phyloP scores from a whole-genome alignment of 2,797 vertebrate genomes.

The Hipposideros larvatus region DNA sequence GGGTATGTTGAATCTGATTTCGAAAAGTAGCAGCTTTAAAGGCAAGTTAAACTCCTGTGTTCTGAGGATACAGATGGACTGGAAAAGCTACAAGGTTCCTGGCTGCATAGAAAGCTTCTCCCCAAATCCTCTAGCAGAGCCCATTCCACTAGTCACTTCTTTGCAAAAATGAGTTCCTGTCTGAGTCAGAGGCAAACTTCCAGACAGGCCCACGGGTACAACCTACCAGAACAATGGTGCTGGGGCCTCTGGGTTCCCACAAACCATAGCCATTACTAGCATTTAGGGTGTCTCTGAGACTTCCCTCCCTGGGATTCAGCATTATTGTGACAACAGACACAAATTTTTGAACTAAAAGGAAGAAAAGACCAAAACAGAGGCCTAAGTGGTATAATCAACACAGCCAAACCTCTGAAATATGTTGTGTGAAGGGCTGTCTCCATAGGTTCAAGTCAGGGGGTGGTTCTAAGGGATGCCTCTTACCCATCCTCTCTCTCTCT shows the following conservation, averaged over 20 bases:
- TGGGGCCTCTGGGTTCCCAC: slow-evolving; percentile 19
- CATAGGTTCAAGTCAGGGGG: not conserved
- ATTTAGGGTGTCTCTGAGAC: not conserved
- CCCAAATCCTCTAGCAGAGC: slow-evolving; percentile 32
- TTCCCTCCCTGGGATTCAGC: slow-evolving; percentile 8
- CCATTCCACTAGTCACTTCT: slow-evolving; percentile 23
- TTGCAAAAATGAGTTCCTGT: slow-evolving; percentile 21
- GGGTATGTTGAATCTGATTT: slow-evolving; percentile 42
- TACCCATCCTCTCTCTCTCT: not conserved
- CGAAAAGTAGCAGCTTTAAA: slow-evolving; percentile 61
- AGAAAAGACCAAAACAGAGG: slow-evolving; percentile 46
- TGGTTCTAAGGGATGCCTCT: slow-evolving; percentile 29
- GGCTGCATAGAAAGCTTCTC: not conserved
- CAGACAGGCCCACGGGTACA: slow-evolving; percentile 34
- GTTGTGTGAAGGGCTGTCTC: not conserved
- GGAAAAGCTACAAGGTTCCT: slow-evolving; percentile 4
- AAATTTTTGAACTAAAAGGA: slow-evolving; percentile 54
- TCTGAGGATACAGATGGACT: not conserved
- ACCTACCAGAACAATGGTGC: slow-evolving; percentile 28
- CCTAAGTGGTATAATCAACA: slow-evolving; percentile 3
- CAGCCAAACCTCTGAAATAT: not conserved
- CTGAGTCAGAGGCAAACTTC: slow-evolving; percentile 51
- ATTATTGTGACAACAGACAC: slow-evolving; percentile 52
- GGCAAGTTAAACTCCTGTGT: slow-evolving; percentile 61
- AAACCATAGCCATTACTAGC: slow-evolving; percentile 34